These are phyloP conservation scores for silkworm (Bombyx mori) DNA, from an alignment of 1,140 invertebrate species.

Conservation along the genomic window ASM3026992v2 NC_085116.1:198501-199000, in stretches of 20 bases:
- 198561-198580: constrained; percentile 12
- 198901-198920: constrained; percentile 32
- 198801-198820: constrained; percentile 11
- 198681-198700: constrained; percentile 8
- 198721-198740: constrained; percentile 5
- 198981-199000: constrained; percentile 36
- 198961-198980: constrained; percentile 33
- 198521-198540: background rate
- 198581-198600: constrained; percentile 13
- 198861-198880: constrained; percentile 30
- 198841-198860: constrained; percentile 15
- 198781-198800: constrained; percentile 13
- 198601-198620: constrained; percentile 14
- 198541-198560: constrained; percentile 14
- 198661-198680: background rate
- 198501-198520: constrained; percentile 8
- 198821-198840: constrained; percentile 11
- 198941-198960: constrained; percentile 34
- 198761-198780: constrained; percentile 10
- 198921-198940: constrained; percentile 11
- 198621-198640: constrained; percentile 9
- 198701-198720: constrained; percentile 9
- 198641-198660: constrained; percentile 13
- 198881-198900: constrained; percentile 39
- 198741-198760: constrained; percentile 12